A percentile compares a stretch with the other conserved stretches of the same genome.
phyloP scores from a whole-genome alignment of 2,113 vertebrate species.

The Pollimyrus isidori region DNA sequence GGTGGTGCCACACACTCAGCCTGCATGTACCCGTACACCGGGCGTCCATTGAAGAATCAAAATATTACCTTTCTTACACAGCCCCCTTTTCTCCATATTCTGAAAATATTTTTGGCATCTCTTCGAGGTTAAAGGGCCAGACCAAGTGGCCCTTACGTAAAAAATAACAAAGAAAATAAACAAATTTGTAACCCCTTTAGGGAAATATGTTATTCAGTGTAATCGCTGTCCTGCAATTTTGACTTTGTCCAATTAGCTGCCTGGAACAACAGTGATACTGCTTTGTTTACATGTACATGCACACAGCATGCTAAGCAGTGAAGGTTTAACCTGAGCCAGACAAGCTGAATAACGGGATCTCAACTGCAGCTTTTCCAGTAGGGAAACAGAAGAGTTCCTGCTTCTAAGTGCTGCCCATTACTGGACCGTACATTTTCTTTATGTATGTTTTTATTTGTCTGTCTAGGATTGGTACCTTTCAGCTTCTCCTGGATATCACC shows the following conservation, averaged over 20 bases:
- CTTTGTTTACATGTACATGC: background rate
- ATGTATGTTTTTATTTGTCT: background rate
- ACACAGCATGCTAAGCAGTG: background rate
- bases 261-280: background rate
- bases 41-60: background rate
- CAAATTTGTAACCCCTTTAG: background rate
- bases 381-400: background rate
- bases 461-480: background rate
- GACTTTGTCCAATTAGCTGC: background rate
- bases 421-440: background rate
- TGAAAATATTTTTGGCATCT: background rate
- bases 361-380: background rate
- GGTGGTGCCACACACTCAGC: too few relatives aligned
- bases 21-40: background rate
- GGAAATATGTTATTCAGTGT: background rate
- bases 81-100: background rate
- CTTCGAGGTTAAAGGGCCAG: background rate
- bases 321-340: background rate
- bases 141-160: background rate
- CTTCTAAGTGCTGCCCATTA: background rate
- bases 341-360: background rate
- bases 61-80: background rate
- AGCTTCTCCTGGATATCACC: background rate
- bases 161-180: background rate
- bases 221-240: background rate